Evolutionary conservation across 2,888 invertebrate genomes (phyloP), one percentile per base, ranked within the genome.

Genomic region (Lymantria dispar): DNA sequence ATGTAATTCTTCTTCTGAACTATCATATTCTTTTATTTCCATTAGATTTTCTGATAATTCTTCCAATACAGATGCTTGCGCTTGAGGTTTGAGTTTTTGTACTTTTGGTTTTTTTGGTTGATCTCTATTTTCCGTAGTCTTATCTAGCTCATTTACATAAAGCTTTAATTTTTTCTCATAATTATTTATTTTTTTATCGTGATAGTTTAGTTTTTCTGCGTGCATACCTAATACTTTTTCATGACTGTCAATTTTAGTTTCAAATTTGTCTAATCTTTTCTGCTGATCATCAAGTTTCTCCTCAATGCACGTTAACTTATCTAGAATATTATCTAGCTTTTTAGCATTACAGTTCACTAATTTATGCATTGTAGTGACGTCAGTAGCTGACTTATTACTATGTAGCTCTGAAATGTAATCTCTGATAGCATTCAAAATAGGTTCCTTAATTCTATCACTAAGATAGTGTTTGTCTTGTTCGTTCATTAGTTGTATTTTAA

Each of bases 401-500:
- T 70, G 75, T 14, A 79, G 56, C 64, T 83, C 77, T 42, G 62
- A 51, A 33, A 89, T 64, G 54, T 81, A 84, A 41, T 88, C 80
- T 60, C 70, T 83, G 7, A 90, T 72, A 13, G 85, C 75, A 12
- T 76, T 73, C 38, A 87, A 52, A n/a, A 90, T 67, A 0, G 90
- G 88, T 14, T 64, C 63, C 62, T 71, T 78, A 53, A 90, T 80
- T 55, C 75, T 83, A 48, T 89, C 84, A 54, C 70, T 78, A 30
- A 91, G 75, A 36, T 72, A 56, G 45, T 74, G 68, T 61, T 83
- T 89, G 38, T 88, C 88, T 54, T 70, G 72, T 11, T 85, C 83
- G 47, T 84, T 85, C 87, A 89, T 90, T 29, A 90, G 72, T 60
- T 86, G 83, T 60, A 88, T 76, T 80, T 89, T 89, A 51, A 89